Percentiles rank a stretch among this genome's conserved stretches.
These are phyloP conservation scores for Stylophora pistillata DNA, from an alignment of 64 coral and sea anemone species.

Conservation along the genomic window DNA sequence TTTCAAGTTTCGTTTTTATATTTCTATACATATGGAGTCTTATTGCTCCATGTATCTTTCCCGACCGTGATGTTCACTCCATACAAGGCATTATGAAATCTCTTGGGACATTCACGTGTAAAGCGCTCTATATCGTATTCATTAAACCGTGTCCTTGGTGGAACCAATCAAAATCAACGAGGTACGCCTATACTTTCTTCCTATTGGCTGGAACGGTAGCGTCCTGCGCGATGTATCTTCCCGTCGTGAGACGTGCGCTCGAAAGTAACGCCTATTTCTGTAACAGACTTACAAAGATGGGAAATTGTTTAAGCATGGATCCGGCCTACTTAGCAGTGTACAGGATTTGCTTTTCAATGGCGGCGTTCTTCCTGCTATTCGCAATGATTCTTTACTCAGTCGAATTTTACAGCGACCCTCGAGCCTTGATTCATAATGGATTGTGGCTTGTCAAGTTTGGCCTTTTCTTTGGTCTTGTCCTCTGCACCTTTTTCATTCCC, in stretches of 20 bases:
- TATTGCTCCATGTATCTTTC: constrained; percentile 63
- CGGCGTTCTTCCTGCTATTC: constrained; percentile 90
- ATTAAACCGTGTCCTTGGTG: constrained; percentile 70
- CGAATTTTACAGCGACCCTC: constrained; percentile 55
- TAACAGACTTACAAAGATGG: constrained; percentile 66
- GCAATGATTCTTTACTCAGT: constrained; percentile 74
- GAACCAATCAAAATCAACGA: constrained; percentile 68
- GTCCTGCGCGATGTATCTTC: constrained; percentile 81
- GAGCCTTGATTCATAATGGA: constrained; percentile 80
- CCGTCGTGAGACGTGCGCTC: constrained; percentile 52
- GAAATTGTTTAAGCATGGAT: constrained; percentile 90
- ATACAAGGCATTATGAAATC: constrained; percentile 64
- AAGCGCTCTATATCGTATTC: constrained; percentile 60
- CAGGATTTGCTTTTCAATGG: constrained; percentile 95
- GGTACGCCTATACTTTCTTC: constrained; percentile 85
- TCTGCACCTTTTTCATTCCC: constrained; percentile 92
- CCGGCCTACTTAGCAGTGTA: constrained; percentile 95
- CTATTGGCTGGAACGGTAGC: constrained; percentile 62
- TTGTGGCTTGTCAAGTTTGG: constrained; percentile 95
- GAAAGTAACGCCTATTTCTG: constrained; percentile 85
- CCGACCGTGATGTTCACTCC: constrained; percentile 50
- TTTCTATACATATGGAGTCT: constrained; percentile 80
- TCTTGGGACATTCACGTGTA: constrained; percentile 66
- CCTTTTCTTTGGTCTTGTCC: constrained; percentile 85
- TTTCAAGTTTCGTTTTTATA: constrained; percentile 40